Evolutionary conservation across 2,113 vertebrate genomes (phyloP), one percentile per base, ranked within the genome.

Genomic region (Nesospiza acunhae): DNA sequence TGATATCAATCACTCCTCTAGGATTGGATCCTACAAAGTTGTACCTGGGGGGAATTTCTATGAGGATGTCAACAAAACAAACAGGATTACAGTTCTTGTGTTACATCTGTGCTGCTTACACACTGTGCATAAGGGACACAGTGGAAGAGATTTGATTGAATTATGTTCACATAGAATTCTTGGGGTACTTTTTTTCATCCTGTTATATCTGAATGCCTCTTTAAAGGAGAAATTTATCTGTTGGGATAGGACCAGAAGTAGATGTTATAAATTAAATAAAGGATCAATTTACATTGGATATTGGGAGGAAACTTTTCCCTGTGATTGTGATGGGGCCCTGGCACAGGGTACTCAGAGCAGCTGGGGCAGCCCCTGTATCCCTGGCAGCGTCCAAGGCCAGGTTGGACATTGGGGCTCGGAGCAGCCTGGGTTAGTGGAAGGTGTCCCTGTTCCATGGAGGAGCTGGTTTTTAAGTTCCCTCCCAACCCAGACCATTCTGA

Each of bases 351-450:
- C 39, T 4, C 46, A 69, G 55, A 68, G 70, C 2, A 60, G 87
- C 55, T 76, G 26, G 22, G 41, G 17, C 35, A 69, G 41, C 31
- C 41, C 19, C 63, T 58, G 33, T 6, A 55, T 31, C 35, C 26
- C 26, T 49, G 55, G 19, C 5, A 33, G 26, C 47, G 30, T 10
- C 31, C 11, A 7, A 37, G 41, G 30, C 30, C 35, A 42, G 49
- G 5, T 1, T 49, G 67, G 20, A n/a, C 0, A 15, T 5, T 44
- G 0, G 27, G 9, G 15, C 44, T 59, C n/a, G 33, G 31, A 42
- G 35, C 70, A 35, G 0, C 56, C 17, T 49, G 35, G 35, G 26
- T 3, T 1, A 9, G 26, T 49, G 63, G 72, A 22, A 77, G 26
- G 1, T 69, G 63, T 41, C 55, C 39, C 14, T 83, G 39, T 37